A percentile compares a stretch with the other conserved stretches of the same genome.
phyloP scores from a whole-genome alignment of 37 sponge, comb jelly and placozoan species.

The Haliclona indistincta region DNA sequence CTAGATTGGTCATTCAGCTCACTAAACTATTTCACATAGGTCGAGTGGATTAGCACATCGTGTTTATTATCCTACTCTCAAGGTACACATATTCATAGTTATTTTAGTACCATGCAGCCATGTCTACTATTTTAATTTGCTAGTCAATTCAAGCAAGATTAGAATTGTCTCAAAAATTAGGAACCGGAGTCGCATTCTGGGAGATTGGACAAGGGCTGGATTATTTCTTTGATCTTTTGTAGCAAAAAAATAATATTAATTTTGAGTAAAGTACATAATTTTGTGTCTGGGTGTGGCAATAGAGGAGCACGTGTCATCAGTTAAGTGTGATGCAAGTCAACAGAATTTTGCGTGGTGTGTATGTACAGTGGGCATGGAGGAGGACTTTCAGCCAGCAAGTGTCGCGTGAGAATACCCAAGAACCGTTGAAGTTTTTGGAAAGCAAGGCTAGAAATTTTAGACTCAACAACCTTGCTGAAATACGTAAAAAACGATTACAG shows the following conservation, averaged over 20 bases:
- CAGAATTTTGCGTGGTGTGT: neutral
- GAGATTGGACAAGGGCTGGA: slow-evolving; percentile 99
- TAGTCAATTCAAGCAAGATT: slow-evolving; percentile 81
- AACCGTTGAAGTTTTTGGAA: neutral
- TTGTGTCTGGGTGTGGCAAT: neutral
- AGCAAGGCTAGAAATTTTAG: neutral
- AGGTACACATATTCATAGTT: slow-evolving; percentile 41
- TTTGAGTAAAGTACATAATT: neutral
- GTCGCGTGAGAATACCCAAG: no score
- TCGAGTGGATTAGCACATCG: slow-evolving; percentile 41
- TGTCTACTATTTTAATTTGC: slow-evolving; percentile 16
- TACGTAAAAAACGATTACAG: neutral
- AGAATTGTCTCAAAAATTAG: slow-evolving; percentile 84
- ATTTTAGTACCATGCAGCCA: neutral
- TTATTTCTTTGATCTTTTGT: slow-evolving; percentile 96
- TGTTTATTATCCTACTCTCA: slow-evolving; percentile 82
- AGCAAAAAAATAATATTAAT: slow-evolving; percentile 2
- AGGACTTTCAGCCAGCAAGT: neutral
- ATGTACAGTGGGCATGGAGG: neutral
- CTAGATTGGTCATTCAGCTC: no score
- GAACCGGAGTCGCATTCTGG: slow-evolving; percentile 95
- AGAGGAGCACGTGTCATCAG: no score
- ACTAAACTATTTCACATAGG: no score
- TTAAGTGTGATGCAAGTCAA: neutral
- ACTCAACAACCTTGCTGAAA: neutral